Base-by-base conservation (phyloP, 1,140 invertebrate genomes). In the Leptinotarsa texana region DNA sequence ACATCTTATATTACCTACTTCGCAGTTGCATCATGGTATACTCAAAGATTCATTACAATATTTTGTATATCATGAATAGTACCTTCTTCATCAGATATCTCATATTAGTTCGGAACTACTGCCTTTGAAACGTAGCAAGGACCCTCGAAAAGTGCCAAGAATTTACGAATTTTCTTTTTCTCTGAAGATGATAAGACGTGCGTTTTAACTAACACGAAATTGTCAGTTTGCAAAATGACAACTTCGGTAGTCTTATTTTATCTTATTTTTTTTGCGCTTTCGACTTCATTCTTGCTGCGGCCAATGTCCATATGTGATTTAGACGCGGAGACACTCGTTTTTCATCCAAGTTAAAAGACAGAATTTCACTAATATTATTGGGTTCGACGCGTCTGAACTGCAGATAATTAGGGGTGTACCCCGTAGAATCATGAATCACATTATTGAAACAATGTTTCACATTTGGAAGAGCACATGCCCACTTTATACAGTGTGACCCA, bases 401-500 rank as follows among this genome's bases (percentile, higher is more conserved):
- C 18, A 69, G n/a, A 2, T 15, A 8, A 3, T 33, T 27, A 3
- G 67, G 67, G 8, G 24, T 18, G 33, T 24, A 69, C 17, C 67
- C 67, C n/a, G 21, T 69, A 22, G 21, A 24, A 3, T 69, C 67
- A 33, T 69, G 67, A 33, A 69, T 17, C 17, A 27, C 66, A n/a
- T 27, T 27, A 68, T 68, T 68, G 18, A 68, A 17, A 22, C 21
- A 69, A 24, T 18, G 67, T 24, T 18, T 27, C 0, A 69, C 42
- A 69, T 69, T 27, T 42, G 18, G n/a, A 11, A 69, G 21, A 27
- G 4, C n/a, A 13, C 15, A 33, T 11, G 18, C 27, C 66, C 66
- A 68, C 33, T 27, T 48, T 4, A 22, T 2, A 22, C n/a, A n/a
- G n/a, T n/a, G n/a, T n/a, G n/a, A n/a, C n/a, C n/a, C n/a, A n/a